phyloP scores from a whole-genome alignment of 2,113 vertebrate genomes.

The Corythoichthys haematopterus region DNA sequence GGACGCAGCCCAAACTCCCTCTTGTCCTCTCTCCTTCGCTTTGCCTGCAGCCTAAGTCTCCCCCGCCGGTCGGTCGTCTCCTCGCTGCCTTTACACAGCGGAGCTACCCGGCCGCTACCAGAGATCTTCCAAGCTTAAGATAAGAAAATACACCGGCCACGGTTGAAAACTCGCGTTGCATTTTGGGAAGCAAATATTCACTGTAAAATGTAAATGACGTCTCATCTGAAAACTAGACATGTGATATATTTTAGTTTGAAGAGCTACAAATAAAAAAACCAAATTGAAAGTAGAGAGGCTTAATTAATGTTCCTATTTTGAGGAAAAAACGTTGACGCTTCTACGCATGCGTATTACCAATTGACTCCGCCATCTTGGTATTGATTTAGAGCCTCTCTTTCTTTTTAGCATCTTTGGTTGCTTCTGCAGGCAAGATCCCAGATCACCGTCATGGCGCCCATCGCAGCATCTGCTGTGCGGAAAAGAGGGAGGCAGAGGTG shows the following conservation, averaged over 20 bases:
- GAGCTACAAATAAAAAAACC: not conserved
- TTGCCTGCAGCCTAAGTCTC: slow-evolving; percentile 38
- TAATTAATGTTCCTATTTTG: not conserved
- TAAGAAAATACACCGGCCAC: not conserved
- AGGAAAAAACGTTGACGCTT: not conserved
- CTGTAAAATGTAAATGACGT: slow-evolving; percentile 31
- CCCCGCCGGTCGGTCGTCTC: slow-evolving; percentile 58
- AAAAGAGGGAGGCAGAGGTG: slow-evolving; percentile 23
- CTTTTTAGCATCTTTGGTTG: slow-evolving; percentile 26
- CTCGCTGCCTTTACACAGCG: slow-evolving; percentile 54
- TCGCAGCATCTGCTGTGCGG: slow-evolving; percentile 65
- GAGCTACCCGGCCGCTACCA: slow-evolving; percentile 29
- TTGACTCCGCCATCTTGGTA: not conserved
- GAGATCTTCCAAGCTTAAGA: slow-evolving; percentile 27
- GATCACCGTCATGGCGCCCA: slow-evolving; percentile 74
- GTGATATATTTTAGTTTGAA: not conserved
- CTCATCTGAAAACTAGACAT: not conserved
- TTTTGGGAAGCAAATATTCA: slow-evolving; percentile 38
- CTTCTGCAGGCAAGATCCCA: slow-evolving; percentile 70
- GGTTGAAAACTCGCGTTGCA: slow-evolving; percentile 27
- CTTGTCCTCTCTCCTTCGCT: slow-evolving; percentile 24
- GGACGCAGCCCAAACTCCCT: slow-evolving; percentile 55
- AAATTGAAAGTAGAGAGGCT: not conserved
- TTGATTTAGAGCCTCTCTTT: not conserved
- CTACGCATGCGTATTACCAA: slow-evolving; percentile 22